These are phyloP conservation scores for Phyllotreta cruciferae DNA, from an alignment of 2,888 invertebrate species.

Conservation along the genomic window DNA sequence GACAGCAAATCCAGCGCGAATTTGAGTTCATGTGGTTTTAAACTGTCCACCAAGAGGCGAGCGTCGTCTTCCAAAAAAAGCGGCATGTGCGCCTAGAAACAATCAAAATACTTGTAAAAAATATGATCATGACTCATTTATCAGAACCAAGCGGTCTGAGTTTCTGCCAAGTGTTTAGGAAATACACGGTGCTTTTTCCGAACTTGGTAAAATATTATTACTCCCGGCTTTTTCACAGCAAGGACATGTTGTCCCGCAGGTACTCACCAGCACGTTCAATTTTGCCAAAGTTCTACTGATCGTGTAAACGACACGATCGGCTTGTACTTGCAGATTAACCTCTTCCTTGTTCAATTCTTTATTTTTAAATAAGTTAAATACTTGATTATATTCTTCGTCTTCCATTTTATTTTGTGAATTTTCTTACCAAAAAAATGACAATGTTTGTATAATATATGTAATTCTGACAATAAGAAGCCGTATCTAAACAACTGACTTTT, in stretches of 20 bases:
- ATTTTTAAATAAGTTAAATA: slow-evolving; percentile 32
- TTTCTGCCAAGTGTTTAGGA: too few species aligned
- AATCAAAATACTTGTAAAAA: too few species aligned
- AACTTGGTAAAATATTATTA: too few species aligned
- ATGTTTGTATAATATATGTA: too few species aligned
- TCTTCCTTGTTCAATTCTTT: slow-evolving; percentile 41
- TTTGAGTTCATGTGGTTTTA: slow-evolving; percentile 35
- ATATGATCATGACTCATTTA: neutral
- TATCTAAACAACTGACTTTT: too few species aligned
- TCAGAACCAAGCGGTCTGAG: too few species aligned
- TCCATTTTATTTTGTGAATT: slow-evolving; percentile 5
- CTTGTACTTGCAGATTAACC: slow-evolving; percentile 65
- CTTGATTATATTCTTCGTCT: slow-evolving; percentile 29
- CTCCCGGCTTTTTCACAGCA: too few species aligned
- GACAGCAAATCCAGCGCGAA: slow-evolving; percentile 38
- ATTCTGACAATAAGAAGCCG: too few species aligned
- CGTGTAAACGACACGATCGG: slow-evolving; percentile 61
- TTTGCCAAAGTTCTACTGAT: slow-evolving; percentile 32
- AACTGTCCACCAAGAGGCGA: slow-evolving; percentile 37
- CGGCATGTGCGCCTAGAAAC: slow-evolving; percentile 43
- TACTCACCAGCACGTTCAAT: slow-evolving; percentile 24
- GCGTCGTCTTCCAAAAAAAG: slow-evolving; percentile 41
- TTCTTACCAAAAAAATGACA: too few species aligned
- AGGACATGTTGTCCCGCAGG: too few species aligned
- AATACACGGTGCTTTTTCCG: too few species aligned